Percentiles rank a stretch among this genome's conserved stretches.
These are phyloP conservation scores for Jacana jacana DNA, from an alignment of 2,113 vertebrate species.

Conservation along the genomic window DNA sequence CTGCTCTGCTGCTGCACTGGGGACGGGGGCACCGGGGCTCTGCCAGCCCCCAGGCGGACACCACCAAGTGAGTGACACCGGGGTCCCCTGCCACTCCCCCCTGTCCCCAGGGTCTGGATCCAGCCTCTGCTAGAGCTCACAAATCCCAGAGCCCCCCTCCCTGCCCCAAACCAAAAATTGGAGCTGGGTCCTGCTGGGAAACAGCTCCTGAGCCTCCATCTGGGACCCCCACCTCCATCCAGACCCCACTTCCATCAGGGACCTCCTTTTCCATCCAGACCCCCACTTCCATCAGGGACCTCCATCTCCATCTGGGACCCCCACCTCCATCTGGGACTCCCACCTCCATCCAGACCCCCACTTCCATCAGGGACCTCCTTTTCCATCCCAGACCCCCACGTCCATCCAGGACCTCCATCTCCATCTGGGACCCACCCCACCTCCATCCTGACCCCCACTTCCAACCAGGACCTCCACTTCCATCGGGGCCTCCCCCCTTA, in stretches of 20 bases:
- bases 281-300: background rate
- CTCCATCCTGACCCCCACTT: background rate
- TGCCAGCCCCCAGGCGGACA: fast-evolving
- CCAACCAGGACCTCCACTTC: background rate
- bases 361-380: background rate
- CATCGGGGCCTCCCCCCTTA: background rate
- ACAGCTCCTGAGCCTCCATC: background rate
- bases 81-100: fast-evolving
- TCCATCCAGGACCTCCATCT: background rate
- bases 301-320: background rate
- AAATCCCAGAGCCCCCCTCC: background rate
- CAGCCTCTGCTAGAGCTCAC: fast-evolving
- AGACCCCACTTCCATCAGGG: too few species aligned
- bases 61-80: background rate
- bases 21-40: background rate
- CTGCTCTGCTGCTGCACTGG: background rate
- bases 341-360: background rate
- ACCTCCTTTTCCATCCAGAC: too few species aligned
- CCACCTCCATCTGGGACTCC: background rate
- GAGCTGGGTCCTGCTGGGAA: background rate
- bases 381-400: background rate
- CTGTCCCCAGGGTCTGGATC: background rate
- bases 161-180: background rate
- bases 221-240: background rate
- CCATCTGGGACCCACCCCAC: background rate